These are phyloP conservation scores for Phylloscopus trochilus DNA, from an alignment of 2,113 vertebrate species.

Conservation along the genomic window DNA sequence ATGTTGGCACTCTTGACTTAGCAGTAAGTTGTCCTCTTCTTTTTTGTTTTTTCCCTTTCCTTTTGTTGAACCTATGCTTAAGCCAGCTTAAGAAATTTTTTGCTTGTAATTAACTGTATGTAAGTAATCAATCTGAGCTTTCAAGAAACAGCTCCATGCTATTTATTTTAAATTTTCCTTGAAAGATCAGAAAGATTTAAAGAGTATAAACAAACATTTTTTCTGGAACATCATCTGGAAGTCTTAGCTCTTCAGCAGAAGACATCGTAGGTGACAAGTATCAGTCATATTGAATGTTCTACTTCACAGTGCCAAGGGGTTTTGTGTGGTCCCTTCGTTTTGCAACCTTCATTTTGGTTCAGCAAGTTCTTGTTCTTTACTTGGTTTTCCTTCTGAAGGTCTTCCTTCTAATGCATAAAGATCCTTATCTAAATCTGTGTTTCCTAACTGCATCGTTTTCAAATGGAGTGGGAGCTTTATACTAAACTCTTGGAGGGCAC, in stretches of 20 bases:
- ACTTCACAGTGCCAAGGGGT: rapidly evolving
- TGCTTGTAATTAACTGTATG: not conserved
- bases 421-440: not conserved
- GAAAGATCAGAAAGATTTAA: not conserved
- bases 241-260: not conserved
- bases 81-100: not conserved
- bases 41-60: not conserved
- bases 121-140: not conserved
- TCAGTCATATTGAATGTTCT: not conserved
- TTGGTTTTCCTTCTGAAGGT: not conserved
- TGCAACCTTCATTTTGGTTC: not conserved
- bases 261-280: rapidly evolving
- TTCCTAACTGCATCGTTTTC: not conserved
- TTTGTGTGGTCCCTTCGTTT: not conserved
- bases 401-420: not conserved
- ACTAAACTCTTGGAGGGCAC: not conserved
- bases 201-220: not conserved
- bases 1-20: slow-evolving; percentile 93
- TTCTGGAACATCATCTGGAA: not conserved
- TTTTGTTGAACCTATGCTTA: not conserved
- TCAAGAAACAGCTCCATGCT: not conserved
- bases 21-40: slow-evolving; percentile 77
- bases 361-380: not conserved
- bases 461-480: not conserved
- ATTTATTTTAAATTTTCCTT: not conserved